These are phyloP conservation scores for Phytoseiulus persimilis DNA, from an alignment of 2,888 invertebrate genomes.

Conservation along the genomic window DNA sequence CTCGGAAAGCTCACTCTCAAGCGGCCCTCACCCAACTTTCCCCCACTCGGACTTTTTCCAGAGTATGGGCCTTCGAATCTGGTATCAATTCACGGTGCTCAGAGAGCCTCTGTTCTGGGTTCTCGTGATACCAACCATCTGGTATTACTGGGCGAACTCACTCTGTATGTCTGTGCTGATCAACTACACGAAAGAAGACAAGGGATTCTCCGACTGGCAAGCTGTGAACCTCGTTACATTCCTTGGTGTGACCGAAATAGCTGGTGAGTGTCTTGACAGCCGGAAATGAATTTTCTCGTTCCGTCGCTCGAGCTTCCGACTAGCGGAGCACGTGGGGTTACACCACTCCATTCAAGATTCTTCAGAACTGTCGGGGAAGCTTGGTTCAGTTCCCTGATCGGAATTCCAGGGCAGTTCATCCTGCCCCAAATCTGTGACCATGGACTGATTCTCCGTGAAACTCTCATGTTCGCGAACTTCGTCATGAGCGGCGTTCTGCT, in stretches of 20 bases:
- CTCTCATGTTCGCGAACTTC: background rate
- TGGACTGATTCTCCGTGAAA: background rate
- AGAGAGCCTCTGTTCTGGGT: slow-evolving; percentile 8
- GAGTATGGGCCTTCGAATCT: too few relatives aligned
- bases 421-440: background rate
- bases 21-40: too few relatives aligned
- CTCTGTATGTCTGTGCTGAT: background rate
- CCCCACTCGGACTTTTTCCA: too few relatives aligned
- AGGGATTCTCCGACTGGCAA: background rate
- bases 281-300: too few relatives aligned
- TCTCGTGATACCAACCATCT: background rate
- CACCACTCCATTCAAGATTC: too few relatives aligned
- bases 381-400: background rate
- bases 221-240: background rate
- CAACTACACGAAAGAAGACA: background rate
- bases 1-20: too few relatives aligned
- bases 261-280: background rate
- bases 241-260: slow-evolving; percentile 12
- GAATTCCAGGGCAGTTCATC: background rate
- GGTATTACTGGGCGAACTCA: background rate
- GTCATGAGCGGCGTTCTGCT: slow-evolving; percentile 6
- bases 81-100: background rate
- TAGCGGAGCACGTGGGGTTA: too few relatives aligned
- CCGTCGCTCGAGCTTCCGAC: too few relatives aligned
- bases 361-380: too few relatives aligned